A percentile compares a stretch with the other conserved stretches of the same genome.
Conservation (phyloP, 1,140 invertebrate genomes). For the Bombus huntii region DNA sequence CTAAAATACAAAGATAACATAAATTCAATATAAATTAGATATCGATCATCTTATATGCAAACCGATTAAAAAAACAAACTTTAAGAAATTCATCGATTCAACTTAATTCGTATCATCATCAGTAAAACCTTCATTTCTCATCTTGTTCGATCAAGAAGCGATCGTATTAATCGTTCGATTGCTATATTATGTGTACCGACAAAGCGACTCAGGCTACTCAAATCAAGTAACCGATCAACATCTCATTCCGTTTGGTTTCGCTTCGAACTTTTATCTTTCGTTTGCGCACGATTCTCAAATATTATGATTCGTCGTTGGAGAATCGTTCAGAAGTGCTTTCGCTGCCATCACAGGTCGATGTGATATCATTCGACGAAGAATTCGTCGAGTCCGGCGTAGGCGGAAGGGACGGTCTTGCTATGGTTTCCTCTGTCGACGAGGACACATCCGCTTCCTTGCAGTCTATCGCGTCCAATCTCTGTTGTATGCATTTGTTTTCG, state of each 20-base stretch:
- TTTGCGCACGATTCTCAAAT: background rate
- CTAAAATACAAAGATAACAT: background rate
- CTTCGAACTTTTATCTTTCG: background rate
- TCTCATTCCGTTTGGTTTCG: background rate
- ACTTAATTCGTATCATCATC: background rate
- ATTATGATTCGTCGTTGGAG: constrained; percentile 19
- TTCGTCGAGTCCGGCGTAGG: constrained; percentile 4
- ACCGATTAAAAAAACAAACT: background rate
- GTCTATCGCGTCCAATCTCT: background rate
- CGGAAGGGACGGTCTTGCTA: constrained; percentile 13
- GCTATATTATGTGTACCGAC: background rate
- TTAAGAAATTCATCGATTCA: background rate
- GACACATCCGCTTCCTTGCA: constrained; percentile 36
- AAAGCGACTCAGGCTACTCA: background rate
- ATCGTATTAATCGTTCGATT: constrained; percentile 1
- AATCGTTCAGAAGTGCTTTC: constrained; percentile 14
- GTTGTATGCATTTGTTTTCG: constrained; percentile 65
- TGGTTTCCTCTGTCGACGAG: constrained; percentile 35
- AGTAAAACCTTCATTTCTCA: background rate
- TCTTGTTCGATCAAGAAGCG: background rate
- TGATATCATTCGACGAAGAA: constrained; percentile 7
- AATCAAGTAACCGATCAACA: too few relatives aligned
- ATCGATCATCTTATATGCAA: background rate
- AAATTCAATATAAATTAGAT: background rate
- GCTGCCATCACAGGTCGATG: constrained; percentile 18